Evolutionary conservation across 2,797 vertebrate genomes (phyloP), one percentile per base, ranked within the genome.

Genomic region (Coregonus ussuriensis): DNA sequence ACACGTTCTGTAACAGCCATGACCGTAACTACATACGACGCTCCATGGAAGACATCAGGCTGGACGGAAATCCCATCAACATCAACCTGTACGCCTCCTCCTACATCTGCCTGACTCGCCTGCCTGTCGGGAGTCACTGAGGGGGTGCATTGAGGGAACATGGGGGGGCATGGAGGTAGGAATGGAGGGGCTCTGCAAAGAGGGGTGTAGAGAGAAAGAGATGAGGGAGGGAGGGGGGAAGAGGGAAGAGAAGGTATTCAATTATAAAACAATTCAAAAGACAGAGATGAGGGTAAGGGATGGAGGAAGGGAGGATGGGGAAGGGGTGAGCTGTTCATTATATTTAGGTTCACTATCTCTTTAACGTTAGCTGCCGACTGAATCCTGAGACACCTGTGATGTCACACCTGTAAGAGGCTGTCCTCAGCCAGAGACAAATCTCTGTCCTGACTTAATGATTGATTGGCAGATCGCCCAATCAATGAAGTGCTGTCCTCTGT

Each of bases 21-120:
- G 93, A 95, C 47, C 91, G 76, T n/a, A 90, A 67, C 31, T 91
- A 94, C 63, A 81, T 92, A 31, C 92, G 93, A 5, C 84, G 85
- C 70, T 84, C 29, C 0, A 89, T 97, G 69, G 95, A 97, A 84
- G 96, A 97, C 80, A 90, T 96, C 70, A 91, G 94, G 51, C 92
- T 97, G 31, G 95, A 97, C 0, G 92, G 92, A n/a, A 96, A 96
- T 83, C 95, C 96, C 29, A 85, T 96, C 88, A 91, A 95, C 85
- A 88, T 95, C 65, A 92, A 94, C 86, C 91, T 89, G 79, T 96
- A 93, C 77, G 84, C 94, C 41, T 67, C 84, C 0, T 91, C 94
- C 54, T 96, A 95, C 72, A 84, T 89, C 86, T 97, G 96, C 85
- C 90, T 97, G 81, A 94, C 94, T 0, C 93, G 94, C 29, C 83